Evolutionary conservation across 2,113 vertebrate species (phyloP), one percentile per base, ranked within the genome.

Genomic region (Pachyramphus minor): DNA sequence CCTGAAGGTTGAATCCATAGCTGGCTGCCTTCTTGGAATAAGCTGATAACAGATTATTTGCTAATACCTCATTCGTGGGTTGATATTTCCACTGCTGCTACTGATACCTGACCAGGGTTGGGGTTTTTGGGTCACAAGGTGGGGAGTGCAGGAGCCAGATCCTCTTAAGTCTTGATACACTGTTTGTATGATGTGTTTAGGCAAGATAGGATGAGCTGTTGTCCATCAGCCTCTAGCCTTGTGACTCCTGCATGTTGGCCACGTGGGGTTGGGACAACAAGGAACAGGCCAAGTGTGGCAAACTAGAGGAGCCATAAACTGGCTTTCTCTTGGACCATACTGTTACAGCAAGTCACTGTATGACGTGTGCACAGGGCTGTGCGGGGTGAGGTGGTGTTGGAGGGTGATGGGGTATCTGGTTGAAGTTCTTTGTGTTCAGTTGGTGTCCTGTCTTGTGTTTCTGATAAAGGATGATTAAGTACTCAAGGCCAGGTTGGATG

Each of bases 261-360:
- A 21, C 0, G 0, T 0, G 1, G 39, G 6, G 2, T 79, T 49
- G 16, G 52, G 52, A 52, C 39, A 63, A 21, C 39, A 56, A 69
- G 39, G 56, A 42, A 27, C 0, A 6, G 33, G 47, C 23, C 60
- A 66, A 2, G 0, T 44, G 35, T 66, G 56, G 49, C 30, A 4
- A 14, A 28, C 4, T 2, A 14, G 30, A 74, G 19, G 39, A 93
- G 50, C 77, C 6, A 3, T 64, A 42, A 47, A 35, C 23, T 27
- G 25, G 15, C 30, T 76, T 7, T 13, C 18, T 11, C 35, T 74
- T 55, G 45, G 45, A 14, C 42, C 1, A 0, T 23, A 8, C 17
- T 47, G 2, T 8, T 73, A 31, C 62, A 60, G 47, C 22, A 72
- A 60, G 52, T 44, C 2, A 8, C 42, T 52, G 62, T n/a, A n/a